Evolutionary conservation across 1,140 invertebrate species (phyloP), one percentile per base, ranked within the genome.

Genomic region (Heterodera schachtii): DNA sequence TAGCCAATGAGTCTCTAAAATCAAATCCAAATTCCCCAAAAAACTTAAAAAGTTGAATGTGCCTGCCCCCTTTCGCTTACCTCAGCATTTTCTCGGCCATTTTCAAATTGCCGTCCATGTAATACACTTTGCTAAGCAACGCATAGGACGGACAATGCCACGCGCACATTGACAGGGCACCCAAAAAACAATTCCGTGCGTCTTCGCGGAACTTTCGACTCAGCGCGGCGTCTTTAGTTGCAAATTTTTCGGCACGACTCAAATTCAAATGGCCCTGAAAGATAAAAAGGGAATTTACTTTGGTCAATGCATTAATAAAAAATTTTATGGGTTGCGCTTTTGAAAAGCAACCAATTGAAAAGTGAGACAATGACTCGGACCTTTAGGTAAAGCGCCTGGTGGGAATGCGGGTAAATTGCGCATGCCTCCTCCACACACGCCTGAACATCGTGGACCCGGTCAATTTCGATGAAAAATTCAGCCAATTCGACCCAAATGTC

Each of bases 401-500:
- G 82, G 11, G 89, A 89, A 60, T 87, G 82, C 19, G 89, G 89
- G 69, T 89, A 90, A 60, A 87, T 71, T 31, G 70, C 75, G 49
- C 85, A 87, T 4, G 87, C 88, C 82, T 90, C 88, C 74, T 89
- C 89, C 16, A 89, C 87, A 71, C 89, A 90, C 44, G 81, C 71
- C 31, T 86, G 86, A 1, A 89, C 77, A 47, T 89, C 88, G 8
- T 75, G 44, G 41, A 85, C 76, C 16, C 83, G 80, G n/a, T 87
- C 82, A 19, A 81, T 73, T 47, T 86, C 86, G n/a, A 89, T 67
- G 60, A 90, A 89, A 46, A 89, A 82, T 67, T 89, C 89, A 5
- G 88, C 89, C 19, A 89, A 76, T 71, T 88, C 86, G 57, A 89
- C 84, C 88, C 88, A 89, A 41, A 89, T 87, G 49, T 89, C 86